phyloP scores from a whole-genome alignment of 1,140 invertebrate genomes.

The Drosophila grimshawi region DNA sequence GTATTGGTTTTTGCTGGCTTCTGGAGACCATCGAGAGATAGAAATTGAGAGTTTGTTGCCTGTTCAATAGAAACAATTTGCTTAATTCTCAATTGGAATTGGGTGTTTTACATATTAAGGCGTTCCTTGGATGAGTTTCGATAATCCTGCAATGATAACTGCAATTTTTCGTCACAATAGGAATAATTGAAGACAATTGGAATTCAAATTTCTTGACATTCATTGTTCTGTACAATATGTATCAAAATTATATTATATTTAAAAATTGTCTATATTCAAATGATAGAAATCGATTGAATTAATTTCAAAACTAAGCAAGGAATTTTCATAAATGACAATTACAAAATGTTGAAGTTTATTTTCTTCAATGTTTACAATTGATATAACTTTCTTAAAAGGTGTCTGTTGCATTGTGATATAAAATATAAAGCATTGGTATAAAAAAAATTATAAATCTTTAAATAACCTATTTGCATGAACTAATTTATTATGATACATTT shows the following conservation, averaged over 20 bases:
- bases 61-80: conserved; percentile 26
- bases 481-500: background rate
- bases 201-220: no score
- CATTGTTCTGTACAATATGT: background rate
- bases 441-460: conserved; percentile 12
- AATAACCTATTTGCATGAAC: background rate
- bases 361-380: no score
- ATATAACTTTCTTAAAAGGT: background rate
- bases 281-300: no score
- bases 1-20: conserved; percentile 7
- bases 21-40: conserved; percentile 21
- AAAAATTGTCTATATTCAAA: no score
- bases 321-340: no score
- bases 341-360: no score
- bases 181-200: background rate
- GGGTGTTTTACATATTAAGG: conserved; percentile 33
- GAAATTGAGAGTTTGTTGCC: conserved; percentile 14
- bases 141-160: conserved; percentile 19
- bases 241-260: no score
- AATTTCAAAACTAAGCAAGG: no score
- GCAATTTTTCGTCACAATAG: background rate
- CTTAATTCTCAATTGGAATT: conserved; percentile 27
- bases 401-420: conserved; percentile 7
- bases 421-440: conserved; percentile 32
- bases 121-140: conserved; percentile 32